A percentile compares a stretch with the other conserved stretches of the same genome.
These are phyloP conservation scores for Pedicia rivosa DNA, from an alignment of 2,888 invertebrate genomes.

Conservation along the genomic window DNA sequence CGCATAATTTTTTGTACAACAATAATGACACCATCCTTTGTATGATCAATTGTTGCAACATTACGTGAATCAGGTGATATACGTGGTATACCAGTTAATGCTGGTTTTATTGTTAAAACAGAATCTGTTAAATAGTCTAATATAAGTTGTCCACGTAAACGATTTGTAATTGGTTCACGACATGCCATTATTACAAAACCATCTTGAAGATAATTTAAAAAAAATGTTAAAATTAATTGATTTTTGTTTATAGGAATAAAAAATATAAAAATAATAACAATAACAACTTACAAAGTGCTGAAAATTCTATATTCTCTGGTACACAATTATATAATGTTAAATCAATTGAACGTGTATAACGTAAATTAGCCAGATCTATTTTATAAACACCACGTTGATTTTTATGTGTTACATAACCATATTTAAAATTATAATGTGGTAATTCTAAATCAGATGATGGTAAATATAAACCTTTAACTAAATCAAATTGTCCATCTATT, in stretches of 20 bases:
- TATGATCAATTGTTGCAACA: slow-evolving; percentile 47
- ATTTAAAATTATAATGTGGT: slow-evolving; percentile 41
- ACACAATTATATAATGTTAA: slow-evolving; percentile 56
- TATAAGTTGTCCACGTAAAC: slow-evolving; percentile 47
- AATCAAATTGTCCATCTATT: slow-evolving; percentile 58
- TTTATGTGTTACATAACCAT: slow-evolving; percentile 57
- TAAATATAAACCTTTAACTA: slow-evolving; percentile 46
- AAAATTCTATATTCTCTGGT: slow-evolving; percentile 49
- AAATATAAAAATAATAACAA: not conserved
- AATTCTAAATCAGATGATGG: slow-evolving; percentile 40
- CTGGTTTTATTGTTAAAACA: slow-evolving; percentile 43
- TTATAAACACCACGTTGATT: slow-evolving; percentile 58
- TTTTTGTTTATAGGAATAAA: not conserved
- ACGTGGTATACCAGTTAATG: slow-evolving; percentile 44
- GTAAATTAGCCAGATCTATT: slow-evolving; percentile 50
- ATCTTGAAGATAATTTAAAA: slow-evolving; percentile 32
- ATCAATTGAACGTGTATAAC: slow-evolving; percentile 54
- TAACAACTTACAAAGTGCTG: slow-evolving; percentile 47
- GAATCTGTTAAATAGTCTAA: slow-evolving; percentile 58
- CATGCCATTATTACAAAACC: slow-evolving; percentile 57
- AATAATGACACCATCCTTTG: slow-evolving; percentile 38
- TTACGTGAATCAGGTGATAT: slow-evolving; percentile 55
- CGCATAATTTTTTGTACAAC: slow-evolving; percentile 47
- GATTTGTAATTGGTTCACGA: slow-evolving; percentile 44
- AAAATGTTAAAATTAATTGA: not conserved